Percentiles rank a stretch among this genome's conserved stretches.
Conservation (phyloP, 2,113 vertebrate species). For the Passer montanus region DNA sequence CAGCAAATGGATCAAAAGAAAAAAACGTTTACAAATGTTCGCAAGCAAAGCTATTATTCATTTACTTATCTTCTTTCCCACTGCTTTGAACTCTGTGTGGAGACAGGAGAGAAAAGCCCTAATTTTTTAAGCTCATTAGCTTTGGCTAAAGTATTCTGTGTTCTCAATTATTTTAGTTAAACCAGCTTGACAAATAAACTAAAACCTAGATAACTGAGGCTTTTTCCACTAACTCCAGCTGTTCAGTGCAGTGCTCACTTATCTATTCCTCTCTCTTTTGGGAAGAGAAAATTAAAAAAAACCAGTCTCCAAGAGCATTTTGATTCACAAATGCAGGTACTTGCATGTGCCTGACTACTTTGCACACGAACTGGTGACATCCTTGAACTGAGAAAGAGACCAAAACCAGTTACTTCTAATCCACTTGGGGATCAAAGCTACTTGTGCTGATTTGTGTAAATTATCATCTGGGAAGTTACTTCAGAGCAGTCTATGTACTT, state of each 20-base stretch:
- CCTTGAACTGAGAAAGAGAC: neutral
- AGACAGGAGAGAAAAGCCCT: neutral
- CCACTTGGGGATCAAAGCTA: neutral
- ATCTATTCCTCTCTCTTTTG: neutral
- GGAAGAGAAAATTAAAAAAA: neutral
- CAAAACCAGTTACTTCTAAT: neutral
- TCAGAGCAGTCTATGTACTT: neutral
- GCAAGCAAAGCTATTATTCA: neutral
- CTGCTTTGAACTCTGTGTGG: neutral
- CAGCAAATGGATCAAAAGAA: neutral
- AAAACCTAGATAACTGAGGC: neutral
- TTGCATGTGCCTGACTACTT: neutral
- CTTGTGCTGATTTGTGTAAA: neutral
- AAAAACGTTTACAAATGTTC: conserved; percentile 12
- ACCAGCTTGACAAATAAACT: neutral
- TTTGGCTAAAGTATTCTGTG: neutral
- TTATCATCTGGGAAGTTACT: neutral
- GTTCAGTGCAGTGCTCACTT: neutral
- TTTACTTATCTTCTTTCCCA: neutral
- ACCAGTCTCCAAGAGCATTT: neutral
- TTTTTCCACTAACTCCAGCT: neutral
- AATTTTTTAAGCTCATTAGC: conserved; percentile 8
- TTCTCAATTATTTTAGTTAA: conserved; percentile 8
- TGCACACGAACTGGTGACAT: neutral
- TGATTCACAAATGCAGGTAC: neutral